Percentiles rank a stretch among this genome's conserved stretches.
Evolutionary conservation across 2,888 invertebrate genomes (phyloP).

Genomic region (Torymus tubicola): DNA sequence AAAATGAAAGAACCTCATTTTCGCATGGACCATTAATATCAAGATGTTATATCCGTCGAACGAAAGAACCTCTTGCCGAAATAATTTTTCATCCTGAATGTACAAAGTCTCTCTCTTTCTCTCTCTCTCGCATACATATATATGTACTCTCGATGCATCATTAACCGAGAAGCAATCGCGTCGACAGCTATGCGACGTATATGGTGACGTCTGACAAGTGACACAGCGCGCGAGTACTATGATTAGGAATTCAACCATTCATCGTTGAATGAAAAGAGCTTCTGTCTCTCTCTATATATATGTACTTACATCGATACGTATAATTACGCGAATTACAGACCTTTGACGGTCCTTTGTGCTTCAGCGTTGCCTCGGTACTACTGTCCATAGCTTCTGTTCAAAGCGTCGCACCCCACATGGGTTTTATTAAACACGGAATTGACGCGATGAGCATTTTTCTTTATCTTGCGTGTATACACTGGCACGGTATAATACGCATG

Average conservation of each 20-base stretch:
- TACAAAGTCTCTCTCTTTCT: background rate
- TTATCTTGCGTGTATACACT: background rate
- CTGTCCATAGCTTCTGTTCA: too few species aligned
- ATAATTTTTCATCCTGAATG: conserved; percentile 5
- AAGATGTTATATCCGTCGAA: too few species aligned
- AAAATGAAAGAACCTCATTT: too few species aligned
- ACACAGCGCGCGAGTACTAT: background rate
- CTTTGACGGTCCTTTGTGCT: conserved; percentile 8
- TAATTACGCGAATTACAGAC: conserved; percentile 46
- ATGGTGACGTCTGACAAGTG: background rate
- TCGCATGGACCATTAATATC: too few species aligned
- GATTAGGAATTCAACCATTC: conserved; percentile 45
- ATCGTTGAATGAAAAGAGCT: conserved; percentile 5
- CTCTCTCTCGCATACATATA: too few species aligned
- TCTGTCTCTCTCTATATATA: too few species aligned
- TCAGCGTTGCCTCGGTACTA: background rate
- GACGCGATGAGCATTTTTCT: conserved; percentile 29
- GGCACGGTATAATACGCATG: background rate
- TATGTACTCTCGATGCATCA: background rate
- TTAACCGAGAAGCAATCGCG: background rate
- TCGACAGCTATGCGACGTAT: background rate
- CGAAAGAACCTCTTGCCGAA: background rate
- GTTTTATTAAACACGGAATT: conserved; percentile 44
- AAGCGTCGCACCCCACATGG: background rate
- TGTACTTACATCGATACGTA: conserved; percentile 40